Evolutionary conservation across 1,140 invertebrate species (phyloP).

Genomic region (Globodera rostochiensis): DNA sequence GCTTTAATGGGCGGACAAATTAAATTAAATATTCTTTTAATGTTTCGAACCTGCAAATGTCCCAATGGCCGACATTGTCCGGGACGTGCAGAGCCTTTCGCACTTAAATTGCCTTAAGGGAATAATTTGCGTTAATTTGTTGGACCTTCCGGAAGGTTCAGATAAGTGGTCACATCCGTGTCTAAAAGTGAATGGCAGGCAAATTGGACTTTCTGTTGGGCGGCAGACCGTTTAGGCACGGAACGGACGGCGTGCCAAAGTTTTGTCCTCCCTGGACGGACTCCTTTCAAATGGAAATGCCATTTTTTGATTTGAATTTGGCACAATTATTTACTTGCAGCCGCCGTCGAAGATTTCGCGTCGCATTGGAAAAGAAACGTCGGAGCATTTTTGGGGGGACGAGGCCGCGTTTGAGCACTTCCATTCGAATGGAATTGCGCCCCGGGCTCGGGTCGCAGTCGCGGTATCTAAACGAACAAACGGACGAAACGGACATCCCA

Average conservation of each 20-base stretch:
- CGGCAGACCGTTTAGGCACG: conserved; percentile 54
- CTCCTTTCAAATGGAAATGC: conserved; percentile 13
- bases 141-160: conserved; percentile 52
- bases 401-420: conserved; percentile 47
- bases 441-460: conserved; percentile 64
- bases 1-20: conserved; percentile 35
- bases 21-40: background rate
- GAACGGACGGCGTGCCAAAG: conserved; percentile 42
- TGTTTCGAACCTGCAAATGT: conserved; percentile 58
- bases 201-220: background rate
- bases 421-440: conserved; percentile 52
- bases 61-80: conserved; percentile 57
- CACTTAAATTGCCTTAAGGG: conserved; percentile 31
- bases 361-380: conserved; percentile 29
- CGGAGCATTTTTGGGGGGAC: conserved; percentile 36
- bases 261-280: conserved; percentile 13
- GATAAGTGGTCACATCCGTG: conserved; percentile 60
- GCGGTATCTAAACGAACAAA: conserved; percentile 42
- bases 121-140: background rate
- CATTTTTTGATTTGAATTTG: background rate
- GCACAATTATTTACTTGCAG: background rate
- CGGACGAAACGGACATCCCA: too few species aligned
- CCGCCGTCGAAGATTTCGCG: conserved; percentile 16
- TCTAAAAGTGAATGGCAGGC: conserved; percentile 30
- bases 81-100: conserved; percentile 63